Evolutionary conservation across 1,140 invertebrate species (phyloP), one percentile per base, ranked within the genome.

Genomic region (Penaeus chinensis): DNA sequence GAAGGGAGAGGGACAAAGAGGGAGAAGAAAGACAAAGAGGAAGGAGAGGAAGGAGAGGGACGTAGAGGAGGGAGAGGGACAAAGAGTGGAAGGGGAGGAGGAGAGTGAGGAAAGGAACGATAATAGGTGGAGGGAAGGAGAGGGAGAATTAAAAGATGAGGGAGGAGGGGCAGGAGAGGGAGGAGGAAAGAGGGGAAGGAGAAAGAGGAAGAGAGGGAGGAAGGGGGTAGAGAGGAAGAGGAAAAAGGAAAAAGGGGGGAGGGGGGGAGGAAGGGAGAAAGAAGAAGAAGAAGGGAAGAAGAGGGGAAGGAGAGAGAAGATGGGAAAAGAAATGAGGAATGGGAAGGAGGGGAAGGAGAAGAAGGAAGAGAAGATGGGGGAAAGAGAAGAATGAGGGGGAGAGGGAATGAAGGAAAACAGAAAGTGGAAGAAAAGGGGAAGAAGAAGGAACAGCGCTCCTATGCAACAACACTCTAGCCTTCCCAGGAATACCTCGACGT

Each of bases 71-170:
- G 42, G 71, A 24, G n/a, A 76, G 71, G 42, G 71, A 74, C 24
- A 74, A 37, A 74, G 71, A 74, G 71, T 32, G 71, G 42, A 42
- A 76, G 71, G 24, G 71, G 42, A 42, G 24, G 71, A 24, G n/a
- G 42, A n/a, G 42, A 42, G 42, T 27, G 42, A n/a, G 42, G 71
- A 76, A 42, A 32, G 19, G n/a, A n/a, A n/a, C n/a, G n/a, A n/a
- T n/a, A n/a, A n/a, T n/a, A n/a, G n/a, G n/a, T n/a, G 54, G 74
- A 77, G 22, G 54, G 74, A 77, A 27, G 54, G 74, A 77, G 74
- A 77, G 74, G 54, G 74, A 77, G 74, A 77, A 27, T 18, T 16
- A 42, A 27, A 37, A 5, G 32, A 24, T 8, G 74, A 77, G n/a
- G 11, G 54, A 10, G 7, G 54, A 27, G 11, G 22, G n/a, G 54